Evolutionary conservation across 2,797 vertebrate species (phyloP).

Genomic region (Aulostomus chinensis): DNA sequence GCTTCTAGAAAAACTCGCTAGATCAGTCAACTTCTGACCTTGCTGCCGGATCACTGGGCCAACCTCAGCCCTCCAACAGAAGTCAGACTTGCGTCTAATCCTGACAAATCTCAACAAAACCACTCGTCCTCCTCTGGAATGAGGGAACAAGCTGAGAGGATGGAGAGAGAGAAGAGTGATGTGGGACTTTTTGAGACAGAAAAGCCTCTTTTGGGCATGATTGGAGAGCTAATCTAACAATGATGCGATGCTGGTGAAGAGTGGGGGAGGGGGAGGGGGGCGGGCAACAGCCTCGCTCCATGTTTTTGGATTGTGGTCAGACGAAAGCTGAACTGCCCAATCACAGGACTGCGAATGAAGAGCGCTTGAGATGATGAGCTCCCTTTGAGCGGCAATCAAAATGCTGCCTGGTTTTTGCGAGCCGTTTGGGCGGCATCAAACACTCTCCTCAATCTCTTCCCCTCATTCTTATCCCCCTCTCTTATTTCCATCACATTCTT

Average conservation of each 20-base stretch:
- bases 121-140: slow-evolving; percentile 26
- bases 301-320: slow-evolving; percentile 68
- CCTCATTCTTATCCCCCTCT: slow-evolving; percentile 39
- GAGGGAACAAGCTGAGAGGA: slow-evolving; percentile 25
- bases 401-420: slow-evolving; percentile 61
- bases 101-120: slow-evolving; percentile 40
- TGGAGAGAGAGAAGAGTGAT: slow-evolving; percentile 19
- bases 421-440: slow-evolving; percentile 65
- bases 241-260: slow-evolving; percentile 16
- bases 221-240: slow-evolving; percentile 61
- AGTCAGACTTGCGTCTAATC: slow-evolving; percentile 43
- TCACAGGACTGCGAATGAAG: slow-evolving; percentile 60
- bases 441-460: slow-evolving; percentile 42
- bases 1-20: slow-evolving; percentile 1
- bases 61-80: slow-evolving; percentile 19
- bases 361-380: slow-evolving; percentile 72
- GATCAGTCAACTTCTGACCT: slow-evolving; percentile 33
- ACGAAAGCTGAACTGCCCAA: slow-evolving; percentile 44
- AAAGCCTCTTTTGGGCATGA: slow-evolving; percentile 62
- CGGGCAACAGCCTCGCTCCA: slow-evolving; percentile 24
- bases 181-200: slow-evolving; percentile 44
- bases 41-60: slow-evolving; percentile 13
- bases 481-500: slow-evolving; percentile 29
- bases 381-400: slow-evolving; percentile 76
- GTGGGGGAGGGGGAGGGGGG: not conserved